phyloP scores from a whole-genome alignment of 2,113 vertebrate species.

The Peromyscus polionotus region DNA sequence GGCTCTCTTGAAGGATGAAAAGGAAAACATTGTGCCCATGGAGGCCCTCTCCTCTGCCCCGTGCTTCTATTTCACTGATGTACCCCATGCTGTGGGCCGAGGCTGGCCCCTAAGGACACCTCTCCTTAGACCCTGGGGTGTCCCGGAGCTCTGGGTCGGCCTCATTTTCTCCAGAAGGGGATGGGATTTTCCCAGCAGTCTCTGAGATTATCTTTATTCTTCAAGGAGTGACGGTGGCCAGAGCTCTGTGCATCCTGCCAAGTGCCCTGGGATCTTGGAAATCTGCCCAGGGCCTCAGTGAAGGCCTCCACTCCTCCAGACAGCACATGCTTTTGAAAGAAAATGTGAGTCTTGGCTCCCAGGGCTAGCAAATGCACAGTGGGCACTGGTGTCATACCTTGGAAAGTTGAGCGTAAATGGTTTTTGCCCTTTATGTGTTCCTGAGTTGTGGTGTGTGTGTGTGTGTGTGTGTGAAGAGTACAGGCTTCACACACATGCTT shows the following conservation, averaged over 20 bases:
- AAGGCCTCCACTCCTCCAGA: not conserved
- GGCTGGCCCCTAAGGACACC: accelerated
- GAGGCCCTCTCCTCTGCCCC: not conserved
- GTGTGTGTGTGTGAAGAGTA: not conserved
- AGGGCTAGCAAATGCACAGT: accelerated
- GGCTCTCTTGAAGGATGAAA: constrained; percentile 1
- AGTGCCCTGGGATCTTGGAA: not conserved
- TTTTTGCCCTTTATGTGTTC: not conserved
- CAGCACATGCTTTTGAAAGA: not conserved
- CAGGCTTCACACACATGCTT: too few relatives aligned
- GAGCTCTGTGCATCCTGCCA: not conserved
- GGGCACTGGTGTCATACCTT: accelerated
- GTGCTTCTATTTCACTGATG: accelerated
- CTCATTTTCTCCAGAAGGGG: not conserved
- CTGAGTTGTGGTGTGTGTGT: not conserved
- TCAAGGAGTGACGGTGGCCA: not conserved
- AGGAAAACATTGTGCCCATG: accelerated
- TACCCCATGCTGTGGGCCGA: accelerated
- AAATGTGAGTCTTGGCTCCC: not conserved
- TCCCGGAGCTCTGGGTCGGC: accelerated
- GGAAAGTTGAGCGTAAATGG: too few relatives aligned
- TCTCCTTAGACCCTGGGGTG: not conserved
- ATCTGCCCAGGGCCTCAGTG: not conserved
- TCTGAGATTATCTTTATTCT: not conserved
- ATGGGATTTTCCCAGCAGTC: accelerated